Evolutionary conservation across 2,888 invertebrate genomes (phyloP).

Genomic region (Peribatodes rhomboidaria): DNA sequence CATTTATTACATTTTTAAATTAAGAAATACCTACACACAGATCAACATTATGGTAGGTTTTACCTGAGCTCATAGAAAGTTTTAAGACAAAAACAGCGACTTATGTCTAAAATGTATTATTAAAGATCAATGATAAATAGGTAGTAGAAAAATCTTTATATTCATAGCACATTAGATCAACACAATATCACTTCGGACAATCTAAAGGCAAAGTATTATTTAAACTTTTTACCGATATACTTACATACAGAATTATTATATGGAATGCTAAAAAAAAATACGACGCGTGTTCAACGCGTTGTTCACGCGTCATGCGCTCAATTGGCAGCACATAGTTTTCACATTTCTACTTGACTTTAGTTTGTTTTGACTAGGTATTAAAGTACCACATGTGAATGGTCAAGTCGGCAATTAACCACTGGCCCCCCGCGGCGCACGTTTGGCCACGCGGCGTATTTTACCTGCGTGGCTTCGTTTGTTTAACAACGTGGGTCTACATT

Average conservation of each 20-base stretch:
- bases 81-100: constrained; percentile 45
- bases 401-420: too few species aligned
- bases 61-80: constrained; percentile 50
- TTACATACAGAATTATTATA: background rate
- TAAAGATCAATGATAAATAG: constrained; percentile 28
- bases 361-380: too few species aligned
- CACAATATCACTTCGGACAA: background rate
- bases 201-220: background rate
- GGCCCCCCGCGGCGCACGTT: too few species aligned
- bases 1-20: constrained; percentile 47
- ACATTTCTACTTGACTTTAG: too few species aligned
- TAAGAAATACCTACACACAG: constrained; percentile 63
- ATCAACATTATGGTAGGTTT: constrained; percentile 66
- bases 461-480: too few species aligned
- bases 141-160: constrained; percentile 25
- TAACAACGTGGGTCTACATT: too few species aligned
- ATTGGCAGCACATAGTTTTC: too few species aligned
- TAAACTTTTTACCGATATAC: background rate
- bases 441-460: too few species aligned
- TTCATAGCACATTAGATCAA: background rate
- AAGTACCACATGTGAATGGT: too few species aligned
- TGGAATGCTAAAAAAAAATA: background rate
- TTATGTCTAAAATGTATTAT: constrained; percentile 32
- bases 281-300: background rate
- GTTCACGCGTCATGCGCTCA: too few species aligned